Percentiles rank a stretch among this genome's conserved stretches.
Evolutionary conservation across 1,140 invertebrate species (phyloP).

Genomic region (Trichogramma pretiosum): DNA sequence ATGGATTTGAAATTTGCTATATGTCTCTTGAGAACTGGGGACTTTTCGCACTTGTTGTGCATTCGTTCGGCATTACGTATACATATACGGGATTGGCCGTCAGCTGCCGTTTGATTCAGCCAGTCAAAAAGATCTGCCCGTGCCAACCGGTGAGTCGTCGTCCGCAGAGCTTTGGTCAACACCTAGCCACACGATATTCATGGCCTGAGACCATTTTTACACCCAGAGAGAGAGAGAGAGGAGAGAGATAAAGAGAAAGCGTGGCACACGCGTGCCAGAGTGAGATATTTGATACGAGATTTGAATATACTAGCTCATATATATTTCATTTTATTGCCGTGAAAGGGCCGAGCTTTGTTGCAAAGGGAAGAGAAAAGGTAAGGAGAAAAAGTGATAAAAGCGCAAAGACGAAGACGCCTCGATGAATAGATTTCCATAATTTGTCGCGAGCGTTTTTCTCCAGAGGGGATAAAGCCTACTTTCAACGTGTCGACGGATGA

Average conservation of each 20-base stretch:
- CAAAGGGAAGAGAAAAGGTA: not conserved
- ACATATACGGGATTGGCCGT: too few species aligned
- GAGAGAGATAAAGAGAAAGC: too few species aligned
- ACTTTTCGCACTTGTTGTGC: too few species aligned
- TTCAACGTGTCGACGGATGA: too few species aligned
- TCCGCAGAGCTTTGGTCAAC: slow-evolving; percentile 38
- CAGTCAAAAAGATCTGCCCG: slow-evolving; percentile 1
- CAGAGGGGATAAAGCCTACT: too few species aligned
- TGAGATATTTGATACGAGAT: slow-evolving; percentile 41
- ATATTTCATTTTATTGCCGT: slow-evolving; percentile 38
- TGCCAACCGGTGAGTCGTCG: not conserved
- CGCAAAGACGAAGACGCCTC: not conserved
- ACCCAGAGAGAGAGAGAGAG: too few species aligned
- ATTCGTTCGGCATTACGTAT: too few species aligned
- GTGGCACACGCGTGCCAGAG: not conserved
- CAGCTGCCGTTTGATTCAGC: too few species aligned
- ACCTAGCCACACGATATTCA: slow-evolving; percentile 49
- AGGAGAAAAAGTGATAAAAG: not conserved
- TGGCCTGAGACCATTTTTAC: slow-evolving; percentile 45
- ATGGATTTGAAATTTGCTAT: too few species aligned
- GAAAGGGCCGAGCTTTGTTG: not conserved
- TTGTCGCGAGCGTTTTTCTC: slow-evolving; percentile 6
- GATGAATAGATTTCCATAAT: slow-evolving; percentile 19
- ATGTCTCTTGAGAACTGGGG: too few species aligned
- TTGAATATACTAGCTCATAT: slow-evolving; percentile 41